A percentile compares a stretch with the other conserved stretches of the same genome.
Conservation (phyloP, 2,797 vertebrate genomes). For the Mus caroli region DNA sequence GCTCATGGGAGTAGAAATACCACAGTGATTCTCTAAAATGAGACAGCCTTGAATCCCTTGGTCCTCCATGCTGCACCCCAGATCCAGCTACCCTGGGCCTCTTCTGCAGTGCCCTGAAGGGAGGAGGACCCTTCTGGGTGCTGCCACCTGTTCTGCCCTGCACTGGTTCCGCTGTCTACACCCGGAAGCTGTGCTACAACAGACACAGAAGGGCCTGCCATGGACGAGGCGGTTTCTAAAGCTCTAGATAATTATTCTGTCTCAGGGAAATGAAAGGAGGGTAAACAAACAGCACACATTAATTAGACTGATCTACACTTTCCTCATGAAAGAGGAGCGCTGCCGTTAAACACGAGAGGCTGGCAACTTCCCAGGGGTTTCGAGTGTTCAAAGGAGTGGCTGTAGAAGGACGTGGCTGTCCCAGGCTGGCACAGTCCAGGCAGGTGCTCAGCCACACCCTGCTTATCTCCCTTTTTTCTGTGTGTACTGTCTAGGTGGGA, state of each 20-base stretch:
- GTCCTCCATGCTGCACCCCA: not conserved
- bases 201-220: constrained; percentile 59
- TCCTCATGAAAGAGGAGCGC: constrained; percentile 47
- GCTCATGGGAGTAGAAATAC: not conserved
- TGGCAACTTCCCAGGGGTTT: constrained; percentile 13
- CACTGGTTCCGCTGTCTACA: not conserved
- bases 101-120: not conserved
- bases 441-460: not conserved
- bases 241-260: constrained; percentile 80
- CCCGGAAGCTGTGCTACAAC: not conserved
- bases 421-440: fast-evolving
- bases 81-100: not conserved
- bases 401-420: not conserved
- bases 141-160: not conserved
- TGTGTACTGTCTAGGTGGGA: not conserved
- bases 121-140: not conserved
- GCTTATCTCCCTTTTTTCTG: not conserved
- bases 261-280: constrained; percentile 76
- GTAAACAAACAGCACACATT: constrained; percentile 78
- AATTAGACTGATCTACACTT: constrained; percentile 79
- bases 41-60: not conserved
- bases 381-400: not conserved
- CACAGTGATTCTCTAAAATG: not conserved
- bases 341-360: constrained; percentile 50
- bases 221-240: constrained; percentile 32